phyloP scores from a whole-genome alignment of 2,888 invertebrate species.

The Geophilus truncorum region DNA sequence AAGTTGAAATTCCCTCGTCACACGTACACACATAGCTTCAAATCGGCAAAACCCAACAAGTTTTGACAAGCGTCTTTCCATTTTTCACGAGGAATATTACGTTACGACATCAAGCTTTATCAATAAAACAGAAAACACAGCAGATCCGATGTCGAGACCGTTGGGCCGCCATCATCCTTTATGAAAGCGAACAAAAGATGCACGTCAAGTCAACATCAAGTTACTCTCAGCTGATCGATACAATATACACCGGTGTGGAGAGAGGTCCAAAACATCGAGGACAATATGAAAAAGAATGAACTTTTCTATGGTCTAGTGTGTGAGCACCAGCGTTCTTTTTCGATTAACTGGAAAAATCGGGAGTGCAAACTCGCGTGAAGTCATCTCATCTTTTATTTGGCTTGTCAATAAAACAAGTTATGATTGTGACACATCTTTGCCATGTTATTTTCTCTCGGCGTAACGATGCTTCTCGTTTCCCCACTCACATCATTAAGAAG shows the following conservation, averaged over 20 bases:
- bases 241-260: background rate
- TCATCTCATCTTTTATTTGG: constrained; percentile 5
- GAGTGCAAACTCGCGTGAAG: background rate
- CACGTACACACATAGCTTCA: too few species aligned
- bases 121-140: background rate
- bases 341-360: background rate
- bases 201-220: background rate
- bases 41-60: background rate
- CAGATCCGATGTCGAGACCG: background rate
- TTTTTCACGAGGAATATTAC: background rate
- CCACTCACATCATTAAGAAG: constrained; percentile 6
- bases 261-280: too few species aligned
- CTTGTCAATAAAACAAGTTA: background rate
- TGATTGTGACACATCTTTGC: background rate
- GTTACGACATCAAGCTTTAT: background rate
- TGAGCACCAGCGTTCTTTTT: too few species aligned
- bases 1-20: background rate
- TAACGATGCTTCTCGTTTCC: background rate
- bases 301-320: too few species aligned
- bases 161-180: background rate
- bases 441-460: background rate
- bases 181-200: background rate
- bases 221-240: background rate
- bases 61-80: background rate
- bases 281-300: too few species aligned